Conservation (phyloP, 2,113 vertebrate species). For the Platysternon megacephalum region DNA sequence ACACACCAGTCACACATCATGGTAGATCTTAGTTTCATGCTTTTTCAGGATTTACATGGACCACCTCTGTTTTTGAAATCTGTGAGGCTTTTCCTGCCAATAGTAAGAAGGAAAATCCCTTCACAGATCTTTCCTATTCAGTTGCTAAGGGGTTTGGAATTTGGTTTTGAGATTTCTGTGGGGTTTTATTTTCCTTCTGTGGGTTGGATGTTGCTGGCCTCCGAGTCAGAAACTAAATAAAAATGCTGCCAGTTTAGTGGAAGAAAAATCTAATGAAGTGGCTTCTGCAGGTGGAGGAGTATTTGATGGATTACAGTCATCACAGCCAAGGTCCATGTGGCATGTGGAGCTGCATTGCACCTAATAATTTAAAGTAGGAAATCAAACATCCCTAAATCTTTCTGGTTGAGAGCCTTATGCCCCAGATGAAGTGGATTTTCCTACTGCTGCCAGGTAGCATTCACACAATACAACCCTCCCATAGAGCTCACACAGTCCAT, state of each 20-base stretch:
- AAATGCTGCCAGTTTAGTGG: not conserved
- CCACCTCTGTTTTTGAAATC: not conserved
- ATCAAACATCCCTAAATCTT: not conserved
- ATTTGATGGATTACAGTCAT: not conserved
- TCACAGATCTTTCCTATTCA: not conserved
- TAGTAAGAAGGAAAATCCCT: not conserved
- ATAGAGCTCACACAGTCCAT: not conserved
- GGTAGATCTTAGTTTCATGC: not conserved
- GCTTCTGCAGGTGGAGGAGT: not conserved
- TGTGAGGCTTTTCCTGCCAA: not conserved
- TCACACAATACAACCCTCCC: not conserved
- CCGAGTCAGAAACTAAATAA: not conserved
- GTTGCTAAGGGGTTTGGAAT: not conserved
- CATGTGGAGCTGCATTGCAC: not conserved
- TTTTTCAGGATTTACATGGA: not conserved
- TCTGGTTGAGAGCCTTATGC: not conserved
- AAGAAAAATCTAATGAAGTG: not conserved
- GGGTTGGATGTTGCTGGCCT: not conserved
- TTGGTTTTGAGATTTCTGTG: not conserved
- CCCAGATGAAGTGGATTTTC: not conserved
- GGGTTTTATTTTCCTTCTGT: not conserved
- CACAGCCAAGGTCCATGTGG: accelerated
- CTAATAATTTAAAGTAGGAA: not conserved
- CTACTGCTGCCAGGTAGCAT: not conserved
- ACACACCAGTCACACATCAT: not conserved